Conservation (phyloP, 2,797 vertebrate species). For the Lophotriccus pileatus region DNA sequence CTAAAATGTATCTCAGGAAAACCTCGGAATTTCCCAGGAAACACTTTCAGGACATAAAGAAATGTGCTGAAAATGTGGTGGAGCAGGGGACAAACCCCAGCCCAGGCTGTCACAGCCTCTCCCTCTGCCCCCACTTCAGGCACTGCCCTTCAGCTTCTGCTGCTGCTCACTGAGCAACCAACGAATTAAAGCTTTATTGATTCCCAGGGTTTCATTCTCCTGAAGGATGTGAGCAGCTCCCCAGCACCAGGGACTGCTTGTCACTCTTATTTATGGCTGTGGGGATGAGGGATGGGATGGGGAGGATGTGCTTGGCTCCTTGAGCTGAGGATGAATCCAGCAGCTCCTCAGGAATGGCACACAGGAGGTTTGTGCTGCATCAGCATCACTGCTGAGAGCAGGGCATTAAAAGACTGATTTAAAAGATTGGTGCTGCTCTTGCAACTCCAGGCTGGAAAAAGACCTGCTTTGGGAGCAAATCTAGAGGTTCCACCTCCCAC, state of each 20-base stretch:
- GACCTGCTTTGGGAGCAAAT: background rate
- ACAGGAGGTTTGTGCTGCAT: fast-evolving
- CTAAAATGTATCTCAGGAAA: background rate
- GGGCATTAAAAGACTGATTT: background rate
- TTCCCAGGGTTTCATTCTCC: background rate
- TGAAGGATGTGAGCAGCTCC: background rate
- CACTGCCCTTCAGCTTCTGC: background rate
- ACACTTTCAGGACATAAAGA: background rate
- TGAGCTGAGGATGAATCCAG: background rate
- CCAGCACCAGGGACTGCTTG: fast-evolving
- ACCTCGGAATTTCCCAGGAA: background rate
- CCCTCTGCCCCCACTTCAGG: background rate
- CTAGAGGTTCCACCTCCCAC: background rate
- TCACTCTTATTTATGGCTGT: background rate
- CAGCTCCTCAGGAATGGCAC: background rate
- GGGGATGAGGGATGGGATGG: background rate
- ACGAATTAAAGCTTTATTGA: background rate
- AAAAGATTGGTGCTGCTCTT: background rate
- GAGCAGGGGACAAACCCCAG: background rate
- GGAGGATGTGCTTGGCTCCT: background rate
- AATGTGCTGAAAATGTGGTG: background rate
- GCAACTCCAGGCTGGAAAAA: background rate
- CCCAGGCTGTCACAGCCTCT: background rate
- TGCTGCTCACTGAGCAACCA: background rate
- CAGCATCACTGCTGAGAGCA: background rate